These are phyloP conservation scores for Phengaris alcon DNA, from an alignment of 2,888 invertebrate species.

Conservation along the genomic window DNA sequence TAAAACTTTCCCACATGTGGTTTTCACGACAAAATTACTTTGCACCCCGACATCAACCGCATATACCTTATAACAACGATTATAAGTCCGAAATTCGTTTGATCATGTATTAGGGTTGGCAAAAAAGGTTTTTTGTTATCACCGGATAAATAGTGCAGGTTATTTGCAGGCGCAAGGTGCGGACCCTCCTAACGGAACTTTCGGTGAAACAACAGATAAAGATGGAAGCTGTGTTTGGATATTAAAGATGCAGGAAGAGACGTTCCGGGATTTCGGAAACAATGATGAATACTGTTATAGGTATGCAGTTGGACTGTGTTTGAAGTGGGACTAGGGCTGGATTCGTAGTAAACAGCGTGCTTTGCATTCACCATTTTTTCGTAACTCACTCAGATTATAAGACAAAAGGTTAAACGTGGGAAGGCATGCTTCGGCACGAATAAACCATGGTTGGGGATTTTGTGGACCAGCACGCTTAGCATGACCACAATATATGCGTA, in stretches of 20 bases:
- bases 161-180: constrained; percentile 77
- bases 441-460: no score
- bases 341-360: no score
- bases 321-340: not conserved
- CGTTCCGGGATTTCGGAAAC: constrained; percentile 19
- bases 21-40: constrained; percentile 41
- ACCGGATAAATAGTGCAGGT: constrained; percentile 76
- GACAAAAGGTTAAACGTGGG: not conserved
- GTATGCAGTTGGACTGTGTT: not conserved
- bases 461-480: no score
- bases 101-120: constrained; percentile 30
- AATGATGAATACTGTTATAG: constrained; percentile 2
- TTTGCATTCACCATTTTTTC: not conserved
- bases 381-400: constrained; percentile 1
- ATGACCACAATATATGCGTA: no score
- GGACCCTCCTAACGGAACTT: constrained; percentile 63
- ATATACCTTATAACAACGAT: constrained; percentile 28
- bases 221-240: constrained; percentile 55
- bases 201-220: constrained; percentile 69
- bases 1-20: constrained; percentile 67
- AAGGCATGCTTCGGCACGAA: no score
- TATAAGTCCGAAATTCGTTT: constrained; percentile 37
- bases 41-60: not conserved
- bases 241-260: constrained; percentile 34
- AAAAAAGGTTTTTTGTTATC: constrained; percentile 52